Percentiles rank a stretch among this genome's conserved stretches.
Conservation (phyloP, 2,113 vertebrate species). For the Ondatra zibethicus region DNA sequence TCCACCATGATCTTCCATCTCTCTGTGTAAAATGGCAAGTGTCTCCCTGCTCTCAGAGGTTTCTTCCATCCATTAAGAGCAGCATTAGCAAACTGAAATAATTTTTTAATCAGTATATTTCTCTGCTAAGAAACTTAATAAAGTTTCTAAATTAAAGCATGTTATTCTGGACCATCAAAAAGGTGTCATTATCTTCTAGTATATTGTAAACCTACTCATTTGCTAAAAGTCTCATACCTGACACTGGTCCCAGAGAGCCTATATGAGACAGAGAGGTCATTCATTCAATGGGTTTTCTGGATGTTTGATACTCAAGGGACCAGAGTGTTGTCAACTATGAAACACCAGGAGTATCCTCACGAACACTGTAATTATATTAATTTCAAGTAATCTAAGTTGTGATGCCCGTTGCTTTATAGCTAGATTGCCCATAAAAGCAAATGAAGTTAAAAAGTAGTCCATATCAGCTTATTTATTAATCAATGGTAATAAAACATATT, state of each 20-base stretch:
- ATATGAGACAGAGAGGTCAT: neutral
- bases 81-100: conserved; percentile 40
- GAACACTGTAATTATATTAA: conserved; percentile 1
- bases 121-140: conserved; percentile 29
- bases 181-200: conserved; percentile 35
- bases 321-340: conserved; percentile 55
- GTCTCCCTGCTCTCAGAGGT: neutral
- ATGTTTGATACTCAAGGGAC: conserved; percentile 43
- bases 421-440: neutral
- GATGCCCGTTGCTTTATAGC: neutral
- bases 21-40: neutral
- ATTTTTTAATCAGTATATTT: conserved; percentile 22
- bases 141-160: conserved; percentile 43
- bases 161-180: conserved; percentile 43
- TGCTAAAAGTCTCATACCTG: conserved; percentile 57
- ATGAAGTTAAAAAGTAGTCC: neutral
- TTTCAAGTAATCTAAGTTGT: conserved; percentile 34
- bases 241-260: conserved; percentile 31
- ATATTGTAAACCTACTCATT: conserved; percentile 56
- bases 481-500: too few relatives aligned
- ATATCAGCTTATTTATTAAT: too few relatives aligned
- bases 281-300: conserved; percentile 26
- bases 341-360: conserved; percentile 50
- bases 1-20: neutral
- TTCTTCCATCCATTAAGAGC: neutral